Evolutionary conservation across 2,113 vertebrate species (phyloP), one percentile per base, ranked within the genome.

Genomic region (Prochilodus magdalenae): DNA sequence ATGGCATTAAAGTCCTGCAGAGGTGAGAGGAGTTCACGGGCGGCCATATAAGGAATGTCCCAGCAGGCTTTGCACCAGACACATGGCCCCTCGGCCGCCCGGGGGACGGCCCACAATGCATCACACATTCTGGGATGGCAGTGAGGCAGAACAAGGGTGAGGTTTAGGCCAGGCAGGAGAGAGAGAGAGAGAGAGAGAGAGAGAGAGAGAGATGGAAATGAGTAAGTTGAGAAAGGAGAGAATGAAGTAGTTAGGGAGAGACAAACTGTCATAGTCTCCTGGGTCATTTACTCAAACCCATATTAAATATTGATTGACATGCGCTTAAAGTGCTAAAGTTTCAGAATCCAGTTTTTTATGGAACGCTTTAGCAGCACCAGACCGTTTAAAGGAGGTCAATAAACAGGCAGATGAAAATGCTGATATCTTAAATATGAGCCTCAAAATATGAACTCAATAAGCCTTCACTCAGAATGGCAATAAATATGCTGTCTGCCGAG

Each of bases 31-130:
- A 87, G 83, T 82, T 82, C 80, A 82, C 66, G 24, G 75, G 65
- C 40, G 30, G 81, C 86, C 86, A 83, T 85, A 87, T 87, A 87
- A 83, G 86, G 86, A 87, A 62, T 20, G 86, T 87, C 81, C 81
- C 86, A 78, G 81, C 84, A 85, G 86, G 81, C 86, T 53, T 80
- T 77, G 77, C 62, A 70, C 70, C 86, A 87, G 86, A 87, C 86
- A 83, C 77, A 85, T 82, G 83, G 86, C 80, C 86, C 69, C 86
- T 82, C 70, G 24, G 63, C 73, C 27, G 77, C 86, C 86, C 83
- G 82, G 40, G 81, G 84, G 83, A 92, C 76, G 74, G 80, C 16
- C 70, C 77, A 33, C 84, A 73, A 83, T 67, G 73, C 69, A 75
- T 76, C 79, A 84, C 76, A 85, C 0, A 27, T 75, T 84, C 77